A percentile compares a stretch with the other conserved stretches of the same genome.
Conservation (phyloP, 2,888 invertebrate genomes). For the Hyppa rectilinea region DNA sequence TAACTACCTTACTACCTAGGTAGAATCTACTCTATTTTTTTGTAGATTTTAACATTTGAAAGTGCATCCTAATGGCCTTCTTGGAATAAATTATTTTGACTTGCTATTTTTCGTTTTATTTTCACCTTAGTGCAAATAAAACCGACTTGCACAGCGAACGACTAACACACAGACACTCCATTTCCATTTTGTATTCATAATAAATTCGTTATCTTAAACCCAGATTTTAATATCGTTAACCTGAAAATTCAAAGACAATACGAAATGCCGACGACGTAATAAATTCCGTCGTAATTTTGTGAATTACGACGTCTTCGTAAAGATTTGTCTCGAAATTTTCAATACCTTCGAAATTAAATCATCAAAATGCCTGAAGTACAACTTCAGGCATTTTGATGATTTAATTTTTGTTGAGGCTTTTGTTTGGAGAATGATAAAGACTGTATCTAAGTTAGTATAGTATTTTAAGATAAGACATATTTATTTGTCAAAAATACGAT, state of each 20-base stretch:
- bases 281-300: conserved; percentile 41
- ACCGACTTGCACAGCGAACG: neutral
- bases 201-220: conserved; percentile 23
- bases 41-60: no score
- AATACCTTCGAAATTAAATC: conserved; percentile 34
- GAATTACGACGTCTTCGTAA: conserved; percentile 43
- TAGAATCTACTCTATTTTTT: no score
- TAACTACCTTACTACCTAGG: no score
- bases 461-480: no score
- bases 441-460: no score
- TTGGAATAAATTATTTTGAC: no score
- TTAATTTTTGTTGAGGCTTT: conserved; percentile 21
- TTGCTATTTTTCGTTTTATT: neutral
- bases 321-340: conserved; percentile 38
- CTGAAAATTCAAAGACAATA: conserved; percentile 41
- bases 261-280: conserved; percentile 25
- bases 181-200: conserved; percentile 14
- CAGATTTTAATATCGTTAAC: conserved; percentile 34
- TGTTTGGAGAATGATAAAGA: neutral
- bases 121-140: neutral
- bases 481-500: no score
- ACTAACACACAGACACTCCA: neutral
- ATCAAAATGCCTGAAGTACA: no score
- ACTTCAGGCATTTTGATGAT: conserved; percentile 14
- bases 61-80: no score